Evolutionary conservation across 1,140 invertebrate species (phyloP), one percentile per base, ranked within the genome.

Genomic region (Euura saliciscinereae): DNA sequence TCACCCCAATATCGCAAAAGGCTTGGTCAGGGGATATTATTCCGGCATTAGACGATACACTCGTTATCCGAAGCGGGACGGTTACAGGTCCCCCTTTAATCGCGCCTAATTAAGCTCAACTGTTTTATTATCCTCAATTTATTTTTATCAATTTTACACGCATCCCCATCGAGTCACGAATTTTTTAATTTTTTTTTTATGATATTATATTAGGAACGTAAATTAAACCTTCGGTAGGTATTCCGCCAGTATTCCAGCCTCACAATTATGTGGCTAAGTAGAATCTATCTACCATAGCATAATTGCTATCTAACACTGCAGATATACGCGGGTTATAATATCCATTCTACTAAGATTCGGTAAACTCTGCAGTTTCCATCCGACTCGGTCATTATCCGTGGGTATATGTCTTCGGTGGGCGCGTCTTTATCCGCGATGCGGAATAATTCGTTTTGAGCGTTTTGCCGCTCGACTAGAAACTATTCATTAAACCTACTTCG

Each of bases 211-310:
- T 59, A 59, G 51, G 51, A 8, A 8, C 51, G 13, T 59, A 59
- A 59, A 59, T 59, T 59, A 59, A 59, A 59, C 10, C 51, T 6
- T 6, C 3, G 51, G 28, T 28, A 28, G 28, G 2, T n/a, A 59
- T 8, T 59, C 51, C 13, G 51, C 3, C 51, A 3, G 51, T n/a
- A 11, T 59, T n/a, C 4, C 2, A n/a, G 28, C 28, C 28, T 28
- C 28, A 59, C 51, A 59, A 59, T 59, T 59, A 59, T 59, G 51
- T 59, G 51, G 51, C 51, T 59, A 59, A 59, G 51, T 59, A 59
- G 13, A 59, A 11, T 59, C 51, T 59, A 59, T 59, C 51, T n/a
- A 59, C 51, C 10, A n/a, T 59, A n/a, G 51, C 51, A 59, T 59
- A 8, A 59, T 4, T 59, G 3, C 51, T n/a, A n/a, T n/a, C 5